phyloP scores from a whole-genome alignment of 2,797 vertebrate species.

The Tenualosa thibaudeaui region DNA sequence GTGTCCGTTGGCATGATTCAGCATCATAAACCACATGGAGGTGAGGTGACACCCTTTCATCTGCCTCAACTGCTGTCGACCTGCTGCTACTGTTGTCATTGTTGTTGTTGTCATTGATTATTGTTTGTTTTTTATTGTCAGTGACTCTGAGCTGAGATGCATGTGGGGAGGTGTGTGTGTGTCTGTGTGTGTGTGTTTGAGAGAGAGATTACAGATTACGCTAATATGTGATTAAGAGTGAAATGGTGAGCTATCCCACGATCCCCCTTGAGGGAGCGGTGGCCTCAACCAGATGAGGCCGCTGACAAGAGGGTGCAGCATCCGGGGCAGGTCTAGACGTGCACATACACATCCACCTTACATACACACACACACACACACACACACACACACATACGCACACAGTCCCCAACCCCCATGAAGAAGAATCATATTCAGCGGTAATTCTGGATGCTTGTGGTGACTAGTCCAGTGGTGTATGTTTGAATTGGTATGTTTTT shows the following conservation, averaged over 20 bases:
- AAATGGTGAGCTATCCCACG: neutral
- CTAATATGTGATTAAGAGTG: constrained; percentile 17
- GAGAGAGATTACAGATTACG: neutral
- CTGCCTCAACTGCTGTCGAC: neutral
- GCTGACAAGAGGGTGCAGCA: neutral
- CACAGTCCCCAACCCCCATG: neutral
- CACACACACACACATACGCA: neutral
- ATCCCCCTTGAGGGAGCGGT: neutral
- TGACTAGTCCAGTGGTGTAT: no score
- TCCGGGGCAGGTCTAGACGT: neutral
- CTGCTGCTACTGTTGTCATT: no score
- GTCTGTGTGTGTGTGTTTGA: constrained; percentile 21
- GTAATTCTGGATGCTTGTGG: neutral
- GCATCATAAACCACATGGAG: neutral
- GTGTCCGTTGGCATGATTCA: neutral
- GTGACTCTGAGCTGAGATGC: neutral
- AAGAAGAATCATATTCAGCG: neutral
- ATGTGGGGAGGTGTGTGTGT: constrained; percentile 41
- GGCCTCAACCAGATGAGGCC: neutral
- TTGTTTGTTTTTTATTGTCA: neutral
- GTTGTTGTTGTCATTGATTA: neutral
- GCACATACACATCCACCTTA: neutral
- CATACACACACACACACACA: no score
- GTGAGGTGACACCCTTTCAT: neutral
- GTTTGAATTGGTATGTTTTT: no score